Conservation (phyloP, 2,113 vertebrate genomes). For the Emberiza fucata region DNA sequence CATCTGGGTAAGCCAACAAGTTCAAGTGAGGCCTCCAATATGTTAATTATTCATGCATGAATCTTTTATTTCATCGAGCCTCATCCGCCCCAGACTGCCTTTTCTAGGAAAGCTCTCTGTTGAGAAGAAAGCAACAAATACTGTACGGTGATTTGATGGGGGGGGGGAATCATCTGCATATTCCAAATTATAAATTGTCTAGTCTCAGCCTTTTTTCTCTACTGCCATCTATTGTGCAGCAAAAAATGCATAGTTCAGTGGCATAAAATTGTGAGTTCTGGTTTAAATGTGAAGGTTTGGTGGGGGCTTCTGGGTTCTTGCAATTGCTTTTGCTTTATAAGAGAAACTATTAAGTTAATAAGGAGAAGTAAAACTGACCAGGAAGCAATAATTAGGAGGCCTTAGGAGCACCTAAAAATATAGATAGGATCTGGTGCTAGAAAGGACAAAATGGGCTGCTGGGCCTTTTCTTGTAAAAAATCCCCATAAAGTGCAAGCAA, state of each 20-base stretch:
- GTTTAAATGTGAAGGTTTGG: neutral
- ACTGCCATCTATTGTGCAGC: conserved; percentile 71
- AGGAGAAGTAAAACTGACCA: conserved; percentile 1
- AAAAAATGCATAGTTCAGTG: conserved; percentile 16
- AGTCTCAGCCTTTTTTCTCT: conserved; percentile 63
- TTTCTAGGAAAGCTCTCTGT: conserved; percentile 58
- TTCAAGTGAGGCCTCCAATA: conserved; percentile 65
- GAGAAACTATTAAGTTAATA: conserved; percentile 34
- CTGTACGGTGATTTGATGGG: neutral
- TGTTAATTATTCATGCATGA: conserved; percentile 70
- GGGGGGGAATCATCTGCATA: conserved; percentile 11
- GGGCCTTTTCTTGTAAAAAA: conserved; percentile 32
- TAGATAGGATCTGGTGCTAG: neutral
- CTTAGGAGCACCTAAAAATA: conserved; percentile 8
- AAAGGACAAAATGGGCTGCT: neutral
- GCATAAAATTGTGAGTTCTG: neutral
- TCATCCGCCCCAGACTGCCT: conserved; percentile 58
- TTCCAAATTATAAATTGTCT: conserved; percentile 62
- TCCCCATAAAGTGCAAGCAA: neutral
- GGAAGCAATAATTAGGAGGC: conserved; percentile 44
- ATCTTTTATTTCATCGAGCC: conserved; percentile 58
- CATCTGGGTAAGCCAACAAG: conserved; percentile 56
- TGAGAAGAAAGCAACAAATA: conserved; percentile 61
- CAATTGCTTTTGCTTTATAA: neutral
- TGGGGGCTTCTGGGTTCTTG: neutral